Base-by-base conservation (phyloP, 2,797 vertebrate genomes). In the Helostoma temminkii region DNA sequence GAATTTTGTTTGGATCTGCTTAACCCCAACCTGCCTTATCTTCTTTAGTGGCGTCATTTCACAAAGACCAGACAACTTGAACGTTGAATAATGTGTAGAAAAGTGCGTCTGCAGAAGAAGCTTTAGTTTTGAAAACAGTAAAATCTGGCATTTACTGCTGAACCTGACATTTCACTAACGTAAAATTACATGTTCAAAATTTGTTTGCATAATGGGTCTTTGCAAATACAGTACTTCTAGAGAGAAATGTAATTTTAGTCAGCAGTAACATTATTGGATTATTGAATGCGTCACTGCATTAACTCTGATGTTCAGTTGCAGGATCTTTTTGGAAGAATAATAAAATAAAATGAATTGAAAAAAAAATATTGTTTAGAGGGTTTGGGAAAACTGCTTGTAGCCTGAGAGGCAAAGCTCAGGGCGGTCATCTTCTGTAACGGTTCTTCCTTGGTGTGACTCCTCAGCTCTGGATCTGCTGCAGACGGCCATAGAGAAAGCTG, bases 391-490 rank as follows among this genome's bases (percentile, higher is more conserved):
- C 28, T 25, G 22, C 36, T 25, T 14, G 16, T 4, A 49, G 24
- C 25, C 59, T 15, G 46, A 49, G 30, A 48, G 32, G 16, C 60
- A 41, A 43, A 43, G 19, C 8, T 5, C 41, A 24, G 19, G 12
- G 41, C 6, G 6, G 1, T 2, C 1, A 9, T 36, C 39, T 19
- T 9, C 14, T 37, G 9, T 47, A n/a, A 4, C 12, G 5, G 4
- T 15, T 11, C 4, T 14, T 15, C 21, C 5, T 3, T 10, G 37
- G 12, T 37, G 9, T n/a, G 16, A 1, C 36, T 5, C 21, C 26
- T 54, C 86, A 97, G 96, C 97, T 71, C 92, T 98, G 89, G 96
- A 98, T 66, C 89, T 98, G 68, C 94, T 98, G 81, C 96, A 98
- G 89, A 96, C 95, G 15, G 96, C 97, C 78, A 97, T 98, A 0